Conservation (phyloP, 2,888 invertebrate genomes). For the Oasisia sp. region DNA sequence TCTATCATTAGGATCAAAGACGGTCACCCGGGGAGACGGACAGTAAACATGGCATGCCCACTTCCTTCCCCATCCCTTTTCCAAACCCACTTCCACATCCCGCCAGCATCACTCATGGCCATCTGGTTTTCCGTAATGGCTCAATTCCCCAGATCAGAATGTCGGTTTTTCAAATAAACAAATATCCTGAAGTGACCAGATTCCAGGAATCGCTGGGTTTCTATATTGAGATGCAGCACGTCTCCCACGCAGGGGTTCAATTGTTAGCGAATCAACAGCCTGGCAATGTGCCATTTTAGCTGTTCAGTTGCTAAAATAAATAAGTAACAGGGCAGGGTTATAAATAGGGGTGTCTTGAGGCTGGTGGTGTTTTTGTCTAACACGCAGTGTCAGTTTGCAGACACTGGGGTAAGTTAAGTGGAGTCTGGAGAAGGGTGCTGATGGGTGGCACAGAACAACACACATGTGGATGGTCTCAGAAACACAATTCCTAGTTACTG, state of each 20-base stretch:
- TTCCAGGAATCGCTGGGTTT: neutral
- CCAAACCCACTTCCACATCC: neutral
- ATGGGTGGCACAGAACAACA: neutral
- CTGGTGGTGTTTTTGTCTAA: neutral
- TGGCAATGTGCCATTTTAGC: neutral
- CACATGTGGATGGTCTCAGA: too few relatives aligned
- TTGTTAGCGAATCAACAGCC: neutral
- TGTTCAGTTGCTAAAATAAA: neutral
- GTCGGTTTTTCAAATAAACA: neutral
- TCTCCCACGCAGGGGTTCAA: neutral
- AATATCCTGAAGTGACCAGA: neutral
- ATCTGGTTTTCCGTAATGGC: neutral
- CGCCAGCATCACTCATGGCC: neutral
- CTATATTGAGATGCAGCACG: neutral
- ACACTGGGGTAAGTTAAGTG: neutral
- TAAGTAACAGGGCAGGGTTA: neutral
- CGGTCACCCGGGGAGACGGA: neutral
- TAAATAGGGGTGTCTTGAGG: neutral
- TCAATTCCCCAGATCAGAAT: neutral
- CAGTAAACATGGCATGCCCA: neutral
- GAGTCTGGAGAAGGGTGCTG: neutral
- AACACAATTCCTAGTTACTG: too few relatives aligned
- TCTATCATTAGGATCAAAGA: neutral
- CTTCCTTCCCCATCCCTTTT: neutral
- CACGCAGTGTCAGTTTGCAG: neutral